Percentiles rank a stretch among this genome's conserved stretches.
Evolutionary conservation across 2,888 invertebrate genomes (phyloP).

Genomic region (Lymantria monacha): DNA sequence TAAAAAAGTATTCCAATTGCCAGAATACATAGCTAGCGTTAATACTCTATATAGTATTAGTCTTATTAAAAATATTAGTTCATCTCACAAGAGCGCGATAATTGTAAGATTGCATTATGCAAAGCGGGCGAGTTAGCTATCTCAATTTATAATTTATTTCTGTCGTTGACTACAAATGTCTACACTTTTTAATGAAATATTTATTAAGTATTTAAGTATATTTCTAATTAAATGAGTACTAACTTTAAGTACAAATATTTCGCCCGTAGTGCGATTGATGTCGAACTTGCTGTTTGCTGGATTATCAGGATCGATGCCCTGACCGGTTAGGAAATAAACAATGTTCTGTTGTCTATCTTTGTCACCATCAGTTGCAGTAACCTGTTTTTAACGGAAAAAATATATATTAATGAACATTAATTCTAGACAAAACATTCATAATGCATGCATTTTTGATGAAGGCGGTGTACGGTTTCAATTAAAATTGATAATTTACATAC

Average conservation of each 20-base stretch:
- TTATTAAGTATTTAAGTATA: neutral
- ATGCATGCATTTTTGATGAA: no score
- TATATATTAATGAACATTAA: neutral
- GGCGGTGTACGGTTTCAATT: no score
- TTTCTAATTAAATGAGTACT: constrained; percentile 43
- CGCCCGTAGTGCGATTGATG: constrained; percentile 96
- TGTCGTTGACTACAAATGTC: constrained; percentile 38
- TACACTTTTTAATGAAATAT: constrained; percentile 36
- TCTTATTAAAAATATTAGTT: constrained; percentile 51
- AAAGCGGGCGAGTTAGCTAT: constrained; percentile 8
- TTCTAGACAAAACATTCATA: no score
- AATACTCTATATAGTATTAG: constrained; percentile 36
- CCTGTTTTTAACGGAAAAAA: constrained; percentile 79
- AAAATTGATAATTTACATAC: no score
- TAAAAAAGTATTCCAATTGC: constrained; percentile 29
- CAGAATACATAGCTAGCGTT: constrained; percentile 46
- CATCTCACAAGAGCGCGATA: constrained; percentile 56
- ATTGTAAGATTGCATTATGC: constrained; percentile 44
- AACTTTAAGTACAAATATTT: constrained; percentile 97
- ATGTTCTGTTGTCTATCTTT: constrained; percentile 97
- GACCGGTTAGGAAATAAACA: constrained; percentile 97
- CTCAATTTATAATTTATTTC: no score
- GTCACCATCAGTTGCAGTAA: constrained; percentile 97
- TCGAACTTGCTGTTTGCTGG: constrained; percentile 98
- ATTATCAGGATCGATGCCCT: constrained; percentile 97